phyloP scores from a whole-genome alignment of 2,888 invertebrate genomes.

The Melanotus villosus region DNA sequence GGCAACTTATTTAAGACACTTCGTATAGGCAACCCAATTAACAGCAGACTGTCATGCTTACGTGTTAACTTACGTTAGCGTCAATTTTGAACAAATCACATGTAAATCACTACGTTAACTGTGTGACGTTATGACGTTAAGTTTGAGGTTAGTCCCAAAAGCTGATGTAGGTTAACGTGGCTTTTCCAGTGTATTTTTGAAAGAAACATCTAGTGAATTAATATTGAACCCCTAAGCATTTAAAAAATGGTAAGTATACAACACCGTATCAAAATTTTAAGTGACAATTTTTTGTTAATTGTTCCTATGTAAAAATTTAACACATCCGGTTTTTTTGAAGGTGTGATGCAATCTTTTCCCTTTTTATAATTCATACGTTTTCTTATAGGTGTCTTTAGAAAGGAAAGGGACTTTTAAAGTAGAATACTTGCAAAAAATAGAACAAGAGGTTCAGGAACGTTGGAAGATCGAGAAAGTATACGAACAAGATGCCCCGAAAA shows the following conservation, averaged over 20 bases:
- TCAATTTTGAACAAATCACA: too few species aligned
- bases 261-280: background rate
- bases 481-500: slow-evolving; percentile 85
- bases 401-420: slow-evolving; percentile 98
- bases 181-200: background rate
- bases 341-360: slow-evolving; percentile 34
- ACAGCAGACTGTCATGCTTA: too few species aligned
- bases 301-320: too few species aligned
- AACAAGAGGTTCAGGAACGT: slow-evolving; percentile 85
- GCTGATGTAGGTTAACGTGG: slow-evolving; percentile 1
- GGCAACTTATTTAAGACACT: too few species aligned
- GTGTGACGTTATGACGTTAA: too few species aligned
- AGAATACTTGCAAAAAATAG: slow-evolving; percentile 91
- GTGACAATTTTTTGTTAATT: background rate
- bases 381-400: slow-evolving; percentile 67
- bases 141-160: too few species aligned
- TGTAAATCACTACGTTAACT: too few species aligned
- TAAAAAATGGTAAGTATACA: slow-evolving; percentile 19
- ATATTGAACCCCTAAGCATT: background rate
- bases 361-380: background rate
- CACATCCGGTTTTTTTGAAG: background rate
- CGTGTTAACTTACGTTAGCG: too few species aligned
- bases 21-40: too few species aligned
- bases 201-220: background rate
- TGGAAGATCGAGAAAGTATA: slow-evolving; percentile 88